Percentiles rank a stretch among this genome's conserved stretches.
Conservation (phyloP, 2,888 invertebrate species). For the Camptogramma bilineatum region DNA sequence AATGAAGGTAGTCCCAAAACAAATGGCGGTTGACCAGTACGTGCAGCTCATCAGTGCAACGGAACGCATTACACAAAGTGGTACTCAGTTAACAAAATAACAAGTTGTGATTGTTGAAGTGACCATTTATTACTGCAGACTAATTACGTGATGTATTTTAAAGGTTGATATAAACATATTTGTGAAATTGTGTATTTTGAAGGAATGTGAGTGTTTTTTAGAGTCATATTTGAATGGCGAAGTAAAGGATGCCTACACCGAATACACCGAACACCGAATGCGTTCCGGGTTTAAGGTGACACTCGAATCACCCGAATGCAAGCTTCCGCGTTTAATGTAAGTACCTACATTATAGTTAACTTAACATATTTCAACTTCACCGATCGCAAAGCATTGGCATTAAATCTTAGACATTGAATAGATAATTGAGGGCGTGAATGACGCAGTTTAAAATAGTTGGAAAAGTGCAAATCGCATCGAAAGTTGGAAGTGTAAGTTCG, state of each 20-base stretch:
- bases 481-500: slow-evolving; percentile 61
- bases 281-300: background rate
- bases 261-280: background rate
- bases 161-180: background rate
- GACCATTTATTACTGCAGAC: slow-evolving; percentile 1
- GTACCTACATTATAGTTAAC: background rate
- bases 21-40: slow-evolving; percentile 10
- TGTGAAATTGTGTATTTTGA: background rate
- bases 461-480: slow-evolving; percentile 56
- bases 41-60: slow-evolving; percentile 26
- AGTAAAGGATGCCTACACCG: background rate
- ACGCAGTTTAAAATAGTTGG: slow-evolving; percentile 54
- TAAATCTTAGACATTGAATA: too few species aligned
- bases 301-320: too few species aligned
- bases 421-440: slow-evolving; percentile 46
- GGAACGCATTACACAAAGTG: slow-evolving; percentile 25
- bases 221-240: background rate
- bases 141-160: slow-evolving; percentile 2
- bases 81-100: slow-evolving; percentile 22
- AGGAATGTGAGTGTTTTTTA: background rate
- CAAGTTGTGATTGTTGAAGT: slow-evolving; percentile 7
- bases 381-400: slow-evolving; percentile 39
- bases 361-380: slow-evolving; percentile 32
- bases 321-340: slow-evolving; percentile 7
- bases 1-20: slow-evolving; percentile 5